Percentiles rank a stretch among this genome's conserved stretches.
phyloP scores from a whole-genome alignment of 2,888 invertebrate species.

The Gymnocheta viridis region DNA sequence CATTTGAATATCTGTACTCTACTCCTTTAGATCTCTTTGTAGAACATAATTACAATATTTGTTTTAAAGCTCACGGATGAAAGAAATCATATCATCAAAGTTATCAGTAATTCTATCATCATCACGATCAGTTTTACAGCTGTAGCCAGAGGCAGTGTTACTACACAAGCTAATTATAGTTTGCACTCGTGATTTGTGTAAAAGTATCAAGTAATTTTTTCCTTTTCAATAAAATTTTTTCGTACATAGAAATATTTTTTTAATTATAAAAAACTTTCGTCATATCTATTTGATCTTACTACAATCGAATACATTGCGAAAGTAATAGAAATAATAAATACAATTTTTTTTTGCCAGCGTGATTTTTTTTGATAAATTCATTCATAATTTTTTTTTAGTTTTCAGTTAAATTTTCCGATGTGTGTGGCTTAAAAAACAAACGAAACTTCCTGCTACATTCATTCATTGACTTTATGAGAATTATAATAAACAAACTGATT shows the following conservation, averaged over 20 bases:
- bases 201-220: constrained; percentile 1
- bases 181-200: not conserved
- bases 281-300: too few relatives aligned
- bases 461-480: not conserved
- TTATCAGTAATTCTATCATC: constrained; percentile 22
- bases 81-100: constrained; percentile 14
- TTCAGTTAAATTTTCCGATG: not conserved
- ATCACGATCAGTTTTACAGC: not conserved
- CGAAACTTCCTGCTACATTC: constrained; percentile 7
- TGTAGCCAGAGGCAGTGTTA: constrained; percentile 2
- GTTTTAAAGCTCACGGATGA: constrained; percentile 22
- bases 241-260: too few relatives aligned
- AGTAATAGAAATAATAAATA: not conserved
- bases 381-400: not conserved
- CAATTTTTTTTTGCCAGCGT: not conserved
- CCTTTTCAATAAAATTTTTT: too few relatives aligned
- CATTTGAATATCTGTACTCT: not conserved
- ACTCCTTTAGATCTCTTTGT: not conserved
- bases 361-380: not conserved
- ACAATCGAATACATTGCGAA: not conserved
- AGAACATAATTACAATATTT: constrained; percentile 14
- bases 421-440: not conserved
- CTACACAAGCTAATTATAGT: constrained; percentile 3
- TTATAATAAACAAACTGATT: constrained; percentile 13
- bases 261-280: too few relatives aligned